Conservation (phyloP, 2,888 invertebrate species). For the Sinotaia quadrata region DNA sequence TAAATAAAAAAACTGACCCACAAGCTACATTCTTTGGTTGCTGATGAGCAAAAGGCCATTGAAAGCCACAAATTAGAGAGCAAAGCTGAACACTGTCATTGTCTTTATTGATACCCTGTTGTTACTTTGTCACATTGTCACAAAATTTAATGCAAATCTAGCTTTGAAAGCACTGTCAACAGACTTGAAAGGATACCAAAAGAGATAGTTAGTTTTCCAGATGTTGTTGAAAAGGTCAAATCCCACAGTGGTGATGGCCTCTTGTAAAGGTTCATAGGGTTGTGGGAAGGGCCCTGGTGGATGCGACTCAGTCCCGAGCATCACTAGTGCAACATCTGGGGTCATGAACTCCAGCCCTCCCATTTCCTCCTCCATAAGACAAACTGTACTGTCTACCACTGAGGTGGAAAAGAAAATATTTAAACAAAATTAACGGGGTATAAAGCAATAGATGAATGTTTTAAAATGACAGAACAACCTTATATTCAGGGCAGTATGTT, state of each 20-base stretch:
- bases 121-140: too few relatives aligned
- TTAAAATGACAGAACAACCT: background rate
- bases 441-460: background rate
- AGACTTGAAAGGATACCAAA: slow-evolving; percentile 61
- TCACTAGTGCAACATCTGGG: slow-evolving; percentile 52
- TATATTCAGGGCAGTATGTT: background rate
- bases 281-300: slow-evolving; percentile 55
- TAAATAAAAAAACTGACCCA: too few relatives aligned
- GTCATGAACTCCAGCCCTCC: slow-evolving; percentile 42
- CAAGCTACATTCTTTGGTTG: too few relatives aligned
- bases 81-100: too few relatives aligned
- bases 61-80: too few relatives aligned
- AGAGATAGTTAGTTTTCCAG: slow-evolving; percentile 66
- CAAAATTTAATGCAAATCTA: slow-evolving; percentile 24
- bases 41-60: too few relatives aligned
- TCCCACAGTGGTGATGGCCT: slow-evolving; percentile 48
- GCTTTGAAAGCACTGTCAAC: slow-evolving; percentile 43
- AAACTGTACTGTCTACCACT: background rate
- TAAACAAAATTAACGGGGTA: background rate
- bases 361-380: background rate
- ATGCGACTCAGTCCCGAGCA: slow-evolving; percentile 41
- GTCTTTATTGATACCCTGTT: too few relatives aligned
- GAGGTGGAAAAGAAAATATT: background rate
- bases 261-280: slow-evolving; percentile 50
- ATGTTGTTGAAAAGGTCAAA: slow-evolving; percentile 65